Evolutionary conservation across 2,888 invertebrate species (phyloP).

Genomic region (Luperina testacea): DNA sequence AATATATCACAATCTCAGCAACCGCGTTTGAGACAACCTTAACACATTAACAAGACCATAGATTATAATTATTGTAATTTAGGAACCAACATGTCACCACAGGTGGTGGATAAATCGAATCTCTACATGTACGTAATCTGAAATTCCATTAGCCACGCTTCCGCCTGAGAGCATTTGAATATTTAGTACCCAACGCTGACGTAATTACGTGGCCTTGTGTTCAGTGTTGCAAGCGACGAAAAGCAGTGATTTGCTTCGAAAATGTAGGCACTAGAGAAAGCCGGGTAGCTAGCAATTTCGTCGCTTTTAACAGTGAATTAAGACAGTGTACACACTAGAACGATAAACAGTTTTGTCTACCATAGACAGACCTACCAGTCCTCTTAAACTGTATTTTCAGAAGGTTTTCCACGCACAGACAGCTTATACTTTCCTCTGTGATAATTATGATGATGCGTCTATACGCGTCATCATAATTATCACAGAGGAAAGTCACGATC

Average conservation of each 20-base stretch:
- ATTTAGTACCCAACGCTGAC: constrained; percentile 63
- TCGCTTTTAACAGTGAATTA: constrained; percentile 6
- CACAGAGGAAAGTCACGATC: background rate
- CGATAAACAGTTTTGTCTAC: background rate
- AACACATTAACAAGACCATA: constrained; percentile 30
- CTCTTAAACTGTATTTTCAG: background rate
- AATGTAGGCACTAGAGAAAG: constrained; percentile 19
- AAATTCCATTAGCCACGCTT: constrained; percentile 72
- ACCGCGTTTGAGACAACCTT: background rate
- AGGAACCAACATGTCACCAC: constrained; percentile 51
- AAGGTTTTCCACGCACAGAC: background rate
- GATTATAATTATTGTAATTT: constrained; percentile 51
- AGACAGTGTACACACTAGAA: background rate
- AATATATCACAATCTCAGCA: constrained; percentile 4
- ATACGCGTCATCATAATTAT: background rate
- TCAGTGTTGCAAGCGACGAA: constrained; percentile 41
- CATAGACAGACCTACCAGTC: background rate
- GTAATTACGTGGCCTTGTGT: constrained; percentile 53
- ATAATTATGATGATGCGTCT: too few species aligned
- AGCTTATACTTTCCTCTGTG: too few species aligned
- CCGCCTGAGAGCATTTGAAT: constrained; percentile 66
- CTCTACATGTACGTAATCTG: constrained; percentile 65
- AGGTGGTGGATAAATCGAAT: constrained; percentile 55
- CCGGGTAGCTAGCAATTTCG: constrained; percentile 20
- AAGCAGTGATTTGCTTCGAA: constrained; percentile 43